These are phyloP conservation scores for Stomorhina lunata DNA, from an alignment of 2,888 invertebrate genomes.

Conservation along the genomic window DNA sequence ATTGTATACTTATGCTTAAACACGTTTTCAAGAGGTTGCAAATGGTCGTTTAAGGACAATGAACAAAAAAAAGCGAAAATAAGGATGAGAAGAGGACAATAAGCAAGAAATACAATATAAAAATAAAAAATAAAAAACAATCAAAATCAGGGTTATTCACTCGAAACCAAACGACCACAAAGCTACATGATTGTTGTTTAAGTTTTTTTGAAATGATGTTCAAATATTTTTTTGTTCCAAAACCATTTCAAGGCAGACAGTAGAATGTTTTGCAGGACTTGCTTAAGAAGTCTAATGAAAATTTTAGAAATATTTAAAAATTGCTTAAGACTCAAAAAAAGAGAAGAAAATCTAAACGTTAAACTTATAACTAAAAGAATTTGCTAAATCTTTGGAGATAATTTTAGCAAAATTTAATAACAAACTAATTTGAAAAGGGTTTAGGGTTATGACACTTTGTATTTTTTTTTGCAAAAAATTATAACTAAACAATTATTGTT, in stretches of 20 bases:
- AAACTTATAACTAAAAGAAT: too few species aligned
- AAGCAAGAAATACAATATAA: background rate
- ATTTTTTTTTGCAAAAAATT: too few species aligned
- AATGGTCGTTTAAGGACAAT: slow-evolving; percentile 37
- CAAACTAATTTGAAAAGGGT: too few species aligned
- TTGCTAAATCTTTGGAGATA: background rate
- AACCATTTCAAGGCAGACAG: background rate
- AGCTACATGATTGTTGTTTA: slow-evolving; percentile 23
- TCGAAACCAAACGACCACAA: slow-evolving; percentile 38
- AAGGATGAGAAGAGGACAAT: background rate
- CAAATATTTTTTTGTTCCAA: background rate
- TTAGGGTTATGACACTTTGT: too few species aligned
- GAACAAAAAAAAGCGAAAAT: background rate
- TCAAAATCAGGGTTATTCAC: slow-evolving; percentile 44
- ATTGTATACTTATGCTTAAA: slow-evolving; percentile 28
- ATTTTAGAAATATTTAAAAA: too few species aligned
- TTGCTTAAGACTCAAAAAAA: too few species aligned
- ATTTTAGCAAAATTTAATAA: background rate
- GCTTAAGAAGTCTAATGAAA: background rate
- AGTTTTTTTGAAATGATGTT: background rate
- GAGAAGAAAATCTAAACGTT: too few species aligned
- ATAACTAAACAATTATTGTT: too few species aligned
- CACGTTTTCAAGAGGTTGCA: slow-evolving; percentile 50
- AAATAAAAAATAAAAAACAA: background rate
- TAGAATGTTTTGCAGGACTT: background rate